These are phyloP conservation scores for Eutolmus rufibarbis DNA, from an alignment of 2,888 invertebrate species.

Conservation along the genomic window DNA sequence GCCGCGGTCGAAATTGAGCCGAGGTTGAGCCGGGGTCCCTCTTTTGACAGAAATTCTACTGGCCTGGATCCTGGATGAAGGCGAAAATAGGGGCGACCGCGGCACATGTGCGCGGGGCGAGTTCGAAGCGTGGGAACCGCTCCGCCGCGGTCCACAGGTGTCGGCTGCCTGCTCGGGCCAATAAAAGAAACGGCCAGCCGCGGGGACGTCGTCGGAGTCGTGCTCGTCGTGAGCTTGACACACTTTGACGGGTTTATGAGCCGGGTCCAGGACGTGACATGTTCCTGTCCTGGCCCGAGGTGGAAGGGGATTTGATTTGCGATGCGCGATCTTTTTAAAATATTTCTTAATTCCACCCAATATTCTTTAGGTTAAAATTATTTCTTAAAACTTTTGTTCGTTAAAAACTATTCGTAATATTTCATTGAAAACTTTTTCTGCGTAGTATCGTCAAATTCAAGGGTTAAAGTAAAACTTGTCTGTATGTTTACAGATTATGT, in stretches of 20 bases:
- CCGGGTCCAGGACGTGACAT: background rate
- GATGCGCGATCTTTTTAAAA: background rate
- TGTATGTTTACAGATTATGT: too few species aligned
- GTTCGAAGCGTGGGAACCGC: background rate
- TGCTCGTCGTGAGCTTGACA: constrained; percentile 10
- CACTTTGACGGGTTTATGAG: background rate
- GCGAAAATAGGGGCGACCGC: background rate
- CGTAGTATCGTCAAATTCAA: too few species aligned
- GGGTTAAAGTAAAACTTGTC: too few species aligned
- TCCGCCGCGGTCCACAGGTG: background rate
- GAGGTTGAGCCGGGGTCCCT: background rate
- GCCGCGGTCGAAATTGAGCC: background rate
- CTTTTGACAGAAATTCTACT: background rate
- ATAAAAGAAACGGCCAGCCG: background rate
- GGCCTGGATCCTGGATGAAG: background rate
- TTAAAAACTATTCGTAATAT: too few species aligned
- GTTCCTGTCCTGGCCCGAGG: background rate
- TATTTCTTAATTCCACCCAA: background rate
- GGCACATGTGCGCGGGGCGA: background rate
- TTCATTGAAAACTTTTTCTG: too few species aligned
- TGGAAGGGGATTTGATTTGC: background rate
- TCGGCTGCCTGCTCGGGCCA: background rate
- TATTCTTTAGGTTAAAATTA: background rate
- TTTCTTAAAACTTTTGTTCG: background rate
- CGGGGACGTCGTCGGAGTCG: background rate